A percentile compares a stretch with the other conserved stretches of the same genome.
phyloP scores from a whole-genome alignment of 2,113 vertebrate species.

The Melanerpes aurifrons region DNA sequence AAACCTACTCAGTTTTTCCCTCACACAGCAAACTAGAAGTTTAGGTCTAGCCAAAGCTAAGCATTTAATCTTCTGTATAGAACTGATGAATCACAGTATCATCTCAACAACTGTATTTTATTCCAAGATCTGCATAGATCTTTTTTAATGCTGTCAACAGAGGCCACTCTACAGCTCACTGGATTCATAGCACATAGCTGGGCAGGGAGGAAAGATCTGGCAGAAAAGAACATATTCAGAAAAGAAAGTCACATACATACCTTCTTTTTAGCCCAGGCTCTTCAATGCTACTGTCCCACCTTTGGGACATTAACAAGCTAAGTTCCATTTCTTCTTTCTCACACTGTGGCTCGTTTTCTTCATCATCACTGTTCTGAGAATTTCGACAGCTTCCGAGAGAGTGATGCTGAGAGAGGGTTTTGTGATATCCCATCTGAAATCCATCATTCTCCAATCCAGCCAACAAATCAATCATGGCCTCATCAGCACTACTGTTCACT shows the following conservation, averaged over 20 bases:
- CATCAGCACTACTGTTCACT: conserved; percentile 88
- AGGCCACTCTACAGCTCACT: not conserved
- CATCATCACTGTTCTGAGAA: conserved; percentile 94
- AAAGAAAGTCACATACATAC: conserved; percentile 65
- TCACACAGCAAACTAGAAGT: not conserved
- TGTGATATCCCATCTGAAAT: conserved; percentile 78
- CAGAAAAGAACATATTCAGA: not conserved
- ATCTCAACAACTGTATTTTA: not conserved
- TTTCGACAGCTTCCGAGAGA: conserved; percentile 78
- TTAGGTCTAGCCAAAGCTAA: not conserved
- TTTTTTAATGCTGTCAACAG: not conserved
- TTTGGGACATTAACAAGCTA: conserved; percentile 94
- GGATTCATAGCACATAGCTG: not conserved
- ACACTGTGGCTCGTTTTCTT: conserved; percentile 90
- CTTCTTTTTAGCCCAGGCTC: conserved; percentile 76
- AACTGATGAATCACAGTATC: not conserved
- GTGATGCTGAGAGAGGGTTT: conserved; percentile 74
- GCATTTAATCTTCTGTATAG: not conserved
- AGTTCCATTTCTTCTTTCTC: conserved; percentile 93
- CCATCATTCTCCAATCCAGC: conserved; percentile 90
- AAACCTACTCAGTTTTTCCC: not conserved
- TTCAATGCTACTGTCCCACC: conserved; percentile 87
- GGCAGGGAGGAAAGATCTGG: not conserved
- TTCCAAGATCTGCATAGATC: not conserved
- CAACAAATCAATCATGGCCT: conserved; percentile 88